Conservation (phyloP, 53 echinoderm and acorn worm genomes). For the Mesocentrotus franciscanus region DNA sequence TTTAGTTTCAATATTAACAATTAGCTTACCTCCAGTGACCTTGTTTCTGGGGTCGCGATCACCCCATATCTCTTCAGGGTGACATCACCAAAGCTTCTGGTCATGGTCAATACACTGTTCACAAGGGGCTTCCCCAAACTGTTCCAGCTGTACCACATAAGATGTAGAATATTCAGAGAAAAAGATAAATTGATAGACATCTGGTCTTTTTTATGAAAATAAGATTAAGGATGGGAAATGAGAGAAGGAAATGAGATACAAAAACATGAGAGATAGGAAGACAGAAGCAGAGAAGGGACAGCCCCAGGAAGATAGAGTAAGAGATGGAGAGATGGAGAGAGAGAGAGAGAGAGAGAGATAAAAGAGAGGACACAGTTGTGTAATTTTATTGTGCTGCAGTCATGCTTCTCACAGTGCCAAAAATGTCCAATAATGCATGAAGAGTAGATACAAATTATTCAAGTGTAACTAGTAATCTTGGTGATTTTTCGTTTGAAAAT, state of each 20-base stretch:
- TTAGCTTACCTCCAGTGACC: slow-evolving; percentile 85
- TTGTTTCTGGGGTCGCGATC: slow-evolving; percentile 92
- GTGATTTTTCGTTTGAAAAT: no score
- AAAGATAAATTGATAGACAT: background rate
- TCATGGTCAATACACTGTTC: slow-evolving; percentile 92
- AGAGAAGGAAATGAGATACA: background rate
- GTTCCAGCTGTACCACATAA: slow-evolving; percentile 76
- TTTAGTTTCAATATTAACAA: background rate
- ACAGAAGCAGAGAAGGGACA: background rate
- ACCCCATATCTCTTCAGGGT: slow-evolving; percentile 89
- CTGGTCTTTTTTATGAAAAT: background rate
- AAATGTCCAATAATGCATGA: no score
- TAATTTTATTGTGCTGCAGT: no score
- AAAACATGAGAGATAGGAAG: background rate
- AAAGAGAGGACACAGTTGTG: no score
- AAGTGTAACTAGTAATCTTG: no score
- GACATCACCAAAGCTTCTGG: slow-evolving; percentile 92
- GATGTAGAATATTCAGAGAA: background rate
- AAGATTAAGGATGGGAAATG: background rate
- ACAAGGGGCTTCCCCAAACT: slow-evolving; percentile 90
- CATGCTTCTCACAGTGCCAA: no score
- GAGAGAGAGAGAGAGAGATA: background rate
- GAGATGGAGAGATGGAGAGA: no score
- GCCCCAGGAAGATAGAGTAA: no score
- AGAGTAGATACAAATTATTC: no score